phyloP scores from a whole-genome alignment of 2,888 invertebrate species.

The Tachina lurida region DNA sequence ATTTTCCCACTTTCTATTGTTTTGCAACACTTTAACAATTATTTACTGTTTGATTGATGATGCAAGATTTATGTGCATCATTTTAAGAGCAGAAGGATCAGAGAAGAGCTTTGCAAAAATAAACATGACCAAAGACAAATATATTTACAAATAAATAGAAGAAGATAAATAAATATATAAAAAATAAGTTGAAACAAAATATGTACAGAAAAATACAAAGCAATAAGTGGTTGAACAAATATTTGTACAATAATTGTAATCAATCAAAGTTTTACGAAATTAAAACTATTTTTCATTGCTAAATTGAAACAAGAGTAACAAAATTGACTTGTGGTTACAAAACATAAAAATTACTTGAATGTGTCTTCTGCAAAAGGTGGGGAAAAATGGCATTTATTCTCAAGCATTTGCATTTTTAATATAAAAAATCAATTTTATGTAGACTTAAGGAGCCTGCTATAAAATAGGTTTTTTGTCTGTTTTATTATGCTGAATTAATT shows the following conservation, averaged over 20 bases:
- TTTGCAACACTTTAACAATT: conserved; percentile 49
- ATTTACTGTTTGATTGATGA: conserved; percentile 54
- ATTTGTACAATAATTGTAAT: conserved; percentile 48
- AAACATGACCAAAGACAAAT: conserved; percentile 44
- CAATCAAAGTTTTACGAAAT: conserved; percentile 48
- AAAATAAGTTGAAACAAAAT: conserved; percentile 40
- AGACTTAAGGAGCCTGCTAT: neutral
- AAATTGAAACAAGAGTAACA: neutral
- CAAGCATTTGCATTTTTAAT: neutral
- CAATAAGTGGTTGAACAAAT: conserved; percentile 18
- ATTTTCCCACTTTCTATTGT: conserved; percentile 13
- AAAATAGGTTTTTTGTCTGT: neutral
- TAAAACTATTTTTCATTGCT: conserved; percentile 24
- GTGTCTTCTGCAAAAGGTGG: neutral
- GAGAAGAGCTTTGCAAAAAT: conserved; percentile 15
- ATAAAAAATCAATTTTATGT: neutral
- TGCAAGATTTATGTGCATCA: conserved; percentile 36
- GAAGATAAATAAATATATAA: neutral
- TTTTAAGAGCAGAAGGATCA: neutral
- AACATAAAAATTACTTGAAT: neutral
- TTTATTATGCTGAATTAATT: neutral
- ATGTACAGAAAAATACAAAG: neutral
- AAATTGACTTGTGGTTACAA: conserved; percentile 5
- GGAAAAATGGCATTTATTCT: neutral
- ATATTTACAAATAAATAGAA: conserved; percentile 13